Base-by-base conservation (phyloP, 2,113 vertebrate species). In the Pelvicachromis taeniatus region DNA sequence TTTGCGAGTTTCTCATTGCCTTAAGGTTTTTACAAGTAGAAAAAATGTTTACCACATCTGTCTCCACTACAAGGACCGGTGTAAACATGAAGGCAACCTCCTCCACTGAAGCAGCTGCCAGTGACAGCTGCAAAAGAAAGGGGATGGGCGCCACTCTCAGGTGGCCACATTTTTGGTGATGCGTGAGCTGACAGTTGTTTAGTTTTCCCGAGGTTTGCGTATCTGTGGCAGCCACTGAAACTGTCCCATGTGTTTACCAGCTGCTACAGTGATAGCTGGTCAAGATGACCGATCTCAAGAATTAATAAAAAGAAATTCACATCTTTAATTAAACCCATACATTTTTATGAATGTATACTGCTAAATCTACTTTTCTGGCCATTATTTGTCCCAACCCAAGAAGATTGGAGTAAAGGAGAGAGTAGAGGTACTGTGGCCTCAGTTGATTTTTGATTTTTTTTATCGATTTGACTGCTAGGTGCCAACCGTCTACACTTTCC, bases 61-160 rank as follows among this genome's bases (percentile, higher is more conserved):
- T 33, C 75, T 68, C 68, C 50, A 21, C 9, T 42, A 45, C 31
- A 83, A 79, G 26, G 50, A 50, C 58, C n/a, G 16, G 40, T 68
- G 48, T 78, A 85, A 79, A 78, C 65, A 82, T 13, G 16, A 85
- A 83, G n/a, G 45, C 58, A 56, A 2, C 58, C 21, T 40, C 52
- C 68, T 63, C 82, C 48, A 35, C 58, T 85, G 81, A 86, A 68
- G 59, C 59, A 85, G 88, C 79, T 86, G 85, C 63, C 59, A 86
- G 85, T 31, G 13, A 78, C 75, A 82, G 77, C 79, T 80, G 78
- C 11, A 54, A 80, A 48, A 82, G 55, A 65, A 58, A 70, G 52
- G 52, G 40, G 23, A 17, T 75, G 31, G 29, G 31, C 38, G 81
- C 61, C 82, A 79, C 80, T 75, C 78, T 91, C 75, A 81, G 78